phyloP scores from a whole-genome alignment of 2,113 vertebrate species.

The Alligator sinensis region DNA sequence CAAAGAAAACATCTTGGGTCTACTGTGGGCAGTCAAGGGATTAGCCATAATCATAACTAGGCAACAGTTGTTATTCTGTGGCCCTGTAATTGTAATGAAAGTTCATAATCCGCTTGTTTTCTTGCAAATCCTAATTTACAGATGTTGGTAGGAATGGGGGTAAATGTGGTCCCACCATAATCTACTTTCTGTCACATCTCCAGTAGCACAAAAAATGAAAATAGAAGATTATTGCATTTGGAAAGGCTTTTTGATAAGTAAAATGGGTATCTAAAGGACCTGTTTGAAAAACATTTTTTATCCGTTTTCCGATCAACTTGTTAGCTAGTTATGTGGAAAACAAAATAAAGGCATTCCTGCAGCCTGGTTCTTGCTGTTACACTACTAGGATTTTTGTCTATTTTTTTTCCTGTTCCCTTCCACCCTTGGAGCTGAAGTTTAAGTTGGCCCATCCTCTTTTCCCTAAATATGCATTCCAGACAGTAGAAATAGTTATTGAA shows the following conservation, averaged over 20 bases:
- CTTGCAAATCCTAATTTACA: constrained; percentile 72
- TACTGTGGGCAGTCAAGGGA: constrained; percentile 33
- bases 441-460: background rate
- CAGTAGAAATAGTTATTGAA: background rate
- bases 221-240: constrained; percentile 56
- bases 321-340: background rate
- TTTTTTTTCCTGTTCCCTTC: background rate
- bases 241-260: background rate
- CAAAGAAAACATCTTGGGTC: constrained; percentile 7
- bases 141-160: constrained; percentile 54
- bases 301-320: constrained; percentile 23
- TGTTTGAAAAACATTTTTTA: constrained; percentile 47
- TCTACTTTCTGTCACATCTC: constrained; percentile 58
- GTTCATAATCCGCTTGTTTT: constrained; percentile 63
- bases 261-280: constrained; percentile 28
- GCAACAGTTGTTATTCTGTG: constrained; percentile 53
- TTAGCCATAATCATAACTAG: constrained; percentile 60
- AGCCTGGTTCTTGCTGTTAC: background rate
- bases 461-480: background rate
- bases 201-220: constrained; percentile 59
- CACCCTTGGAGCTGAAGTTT: background rate
- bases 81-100: constrained; percentile 65
- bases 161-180: constrained; percentile 50
- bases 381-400: background rate
- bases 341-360: background rate